Base-by-base conservation (phyloP, 2,113 vertebrate genomes). In the Toxotes jaculatrix region DNA sequence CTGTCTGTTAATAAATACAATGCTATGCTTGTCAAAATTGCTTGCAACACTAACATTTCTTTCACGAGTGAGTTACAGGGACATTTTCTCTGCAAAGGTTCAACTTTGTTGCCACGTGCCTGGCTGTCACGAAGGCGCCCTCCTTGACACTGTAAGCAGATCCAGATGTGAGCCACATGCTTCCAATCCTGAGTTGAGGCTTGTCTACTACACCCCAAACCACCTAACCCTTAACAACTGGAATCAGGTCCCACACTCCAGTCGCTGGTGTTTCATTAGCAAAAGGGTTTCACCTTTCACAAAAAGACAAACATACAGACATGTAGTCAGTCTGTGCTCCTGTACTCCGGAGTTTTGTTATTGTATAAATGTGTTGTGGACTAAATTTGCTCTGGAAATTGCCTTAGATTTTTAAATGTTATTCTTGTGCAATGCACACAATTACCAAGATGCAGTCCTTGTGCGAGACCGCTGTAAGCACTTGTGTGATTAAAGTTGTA, bases 191-290 rank as follows among this genome's bases (percentile, higher is more conserved):
- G 36, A 79, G 66, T 42, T 75, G 80, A 87, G 85, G 78, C 86
- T 79, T 76, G 77, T 81, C 80, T 82, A 73, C 83, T 85, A 80
- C 87, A 80, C 74, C 83, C 87, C 57, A 85, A 87, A 88, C 90
- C 86, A 82, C 77, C 82, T n/a, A 76, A 85, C 77, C 74, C 40
- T 55, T 79, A 90, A 83, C 84, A 80, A 83, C 32, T 90, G 74
- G 80, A 91, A 79, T 84, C 75, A 77, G 87, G 94, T 95, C 93
- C 94, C 93, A 95, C 95, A 95, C 95, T 92, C 93, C 87, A 88
- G 94, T 96, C 95, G 95, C 95, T 95, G 95, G 94, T 96, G 80
- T 82, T 87, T 84, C 71, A 74, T 83, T 72, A 82, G 75, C 42
- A 55, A 77, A 59, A 53, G 27, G 31, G 65, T 59, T 80, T 88